Conservation (phyloP, 2,888 invertebrate species). For the Endotricha flammealis region DNA sequence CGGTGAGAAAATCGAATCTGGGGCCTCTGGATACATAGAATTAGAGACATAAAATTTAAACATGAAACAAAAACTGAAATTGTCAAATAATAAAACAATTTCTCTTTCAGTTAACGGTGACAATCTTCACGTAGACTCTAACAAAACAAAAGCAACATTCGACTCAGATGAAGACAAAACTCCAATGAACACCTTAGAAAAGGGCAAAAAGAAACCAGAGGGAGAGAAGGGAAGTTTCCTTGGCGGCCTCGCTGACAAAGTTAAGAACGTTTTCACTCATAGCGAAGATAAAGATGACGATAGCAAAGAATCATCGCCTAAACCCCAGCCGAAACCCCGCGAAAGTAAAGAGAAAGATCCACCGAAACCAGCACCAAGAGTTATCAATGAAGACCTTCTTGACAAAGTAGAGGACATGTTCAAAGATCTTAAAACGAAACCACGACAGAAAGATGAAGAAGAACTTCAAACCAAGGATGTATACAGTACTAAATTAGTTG, state of each 20-base stretch:
- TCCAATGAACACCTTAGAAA: conserved; percentile 73
- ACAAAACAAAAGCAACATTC: conserved; percentile 75
- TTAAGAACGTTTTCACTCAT: conserved; percentile 60
- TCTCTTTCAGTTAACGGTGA: conserved; percentile 62
- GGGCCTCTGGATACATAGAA: too few species aligned
- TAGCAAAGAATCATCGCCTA: conserved; percentile 37
- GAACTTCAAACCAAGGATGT: conserved; percentile 46
- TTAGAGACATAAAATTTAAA: too few species aligned
- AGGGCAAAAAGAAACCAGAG: conserved; percentile 68
- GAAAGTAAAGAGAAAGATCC: conserved; percentile 21
- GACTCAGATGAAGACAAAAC: conserved; percentile 77
- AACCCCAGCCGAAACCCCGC: conserved; percentile 37
- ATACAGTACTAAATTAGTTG: conserved; percentile 62
- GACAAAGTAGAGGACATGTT: conserved; percentile 76
- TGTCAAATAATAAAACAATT: too few species aligned
- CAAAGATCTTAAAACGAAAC: conserved; percentile 59
- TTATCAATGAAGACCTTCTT: conserved; percentile 66
- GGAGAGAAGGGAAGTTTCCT: conserved; percentile 54
- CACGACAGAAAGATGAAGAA: conserved; percentile 50
- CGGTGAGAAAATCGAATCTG: too few species aligned
- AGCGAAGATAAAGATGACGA: conserved; percentile 61
- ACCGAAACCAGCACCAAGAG: conserved; percentile 64
- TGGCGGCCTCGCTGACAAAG: conserved; percentile 63
- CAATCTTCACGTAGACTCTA: conserved; percentile 65
- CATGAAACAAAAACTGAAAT: too few species aligned